Evolutionary conservation across 2,888 invertebrate species (phyloP), one percentile per base, ranked within the genome.

Genomic region (Anaspis maculata): DNA sequence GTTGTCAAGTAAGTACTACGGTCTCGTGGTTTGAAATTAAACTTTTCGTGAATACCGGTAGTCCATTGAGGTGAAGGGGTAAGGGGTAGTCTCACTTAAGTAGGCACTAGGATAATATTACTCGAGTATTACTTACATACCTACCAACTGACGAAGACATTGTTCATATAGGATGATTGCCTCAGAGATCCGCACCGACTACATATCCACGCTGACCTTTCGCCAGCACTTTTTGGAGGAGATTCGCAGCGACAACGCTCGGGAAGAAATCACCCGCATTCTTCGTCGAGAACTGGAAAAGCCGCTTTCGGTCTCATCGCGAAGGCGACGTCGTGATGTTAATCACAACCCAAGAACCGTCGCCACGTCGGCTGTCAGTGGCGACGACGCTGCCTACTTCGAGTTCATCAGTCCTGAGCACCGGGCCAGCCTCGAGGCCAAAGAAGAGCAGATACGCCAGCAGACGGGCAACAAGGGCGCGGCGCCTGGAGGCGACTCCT

Each of bases 321-420:
- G 44, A 25, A 29, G 27, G 14, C 44, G 43, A 24, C 41, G 34
- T 9, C 44, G 52, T n/a, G 45, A 48, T 29, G 42, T 49, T 19
- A 51, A 56, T 15, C 52, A 55, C 27, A 61, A 57, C 41, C 48
- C 55, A 43, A 43, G 59, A 36, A 49, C 46, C 27, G 41, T 49
- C 3, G 49, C 55, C 15, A n/a, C n/a, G n/a, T n/a, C n/a, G n/a
- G n/a, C n/a, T n/a, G n/a, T n/a, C n/a, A n/a, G n/a, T n/a, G 52
- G 49, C 3, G 35, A 29, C 19, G 60, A 59, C 12, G 72, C 72
- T 5, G 71, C 72, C 0, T 72, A 76, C 44, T 79, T 82, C n/a
- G 83, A 83, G 51, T 83, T 83, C 62, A 81, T 83, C 55, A 76
- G 79, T 51, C 81, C 82, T 1, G 80, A 79, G 56, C 72, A 79